Evolutionary conservation across 37 sponge, comb jelly and placozoan genomes (phyloP).

Genomic region (Beroe forskalii): DNA sequence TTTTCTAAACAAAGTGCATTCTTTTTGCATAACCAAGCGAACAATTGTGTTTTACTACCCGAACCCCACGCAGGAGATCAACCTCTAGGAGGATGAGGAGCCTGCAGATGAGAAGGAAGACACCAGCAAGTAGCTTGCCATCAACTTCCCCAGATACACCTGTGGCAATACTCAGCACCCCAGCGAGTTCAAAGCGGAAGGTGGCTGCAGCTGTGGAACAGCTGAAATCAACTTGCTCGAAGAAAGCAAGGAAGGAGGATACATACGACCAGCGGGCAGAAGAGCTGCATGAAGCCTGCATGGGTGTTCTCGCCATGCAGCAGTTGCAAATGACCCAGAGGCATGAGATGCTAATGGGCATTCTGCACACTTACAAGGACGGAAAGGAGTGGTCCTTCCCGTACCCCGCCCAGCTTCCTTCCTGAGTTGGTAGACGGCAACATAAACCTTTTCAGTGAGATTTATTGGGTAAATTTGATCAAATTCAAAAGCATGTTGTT

Average conservation of each 20-base stretch:
- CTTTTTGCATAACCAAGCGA: no score
- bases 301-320: not conserved
- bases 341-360: not conserved
- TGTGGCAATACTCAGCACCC: not conserved
- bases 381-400: not conserved
- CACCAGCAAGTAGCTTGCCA: no score
- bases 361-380: not conserved
- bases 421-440: not conserved
- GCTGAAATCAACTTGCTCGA: not conserved
- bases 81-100: no score
- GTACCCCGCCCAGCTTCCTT: not conserved
- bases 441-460: not conserved
- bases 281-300: not conserved
- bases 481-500: no score
- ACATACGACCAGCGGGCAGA: not conserved
- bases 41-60: no score
- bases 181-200: constrained; percentile 17
- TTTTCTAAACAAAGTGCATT: no score
- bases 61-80: no score
- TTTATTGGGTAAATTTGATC: no score
- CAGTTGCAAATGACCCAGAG: not conserved
- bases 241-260: not conserved
- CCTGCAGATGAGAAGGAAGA: no score
- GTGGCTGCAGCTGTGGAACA: not conserved
- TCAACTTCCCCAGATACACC: not conserved